phyloP scores from a whole-genome alignment of 2,888 invertebrate genomes.

The Cephus spinipes region DNA sequence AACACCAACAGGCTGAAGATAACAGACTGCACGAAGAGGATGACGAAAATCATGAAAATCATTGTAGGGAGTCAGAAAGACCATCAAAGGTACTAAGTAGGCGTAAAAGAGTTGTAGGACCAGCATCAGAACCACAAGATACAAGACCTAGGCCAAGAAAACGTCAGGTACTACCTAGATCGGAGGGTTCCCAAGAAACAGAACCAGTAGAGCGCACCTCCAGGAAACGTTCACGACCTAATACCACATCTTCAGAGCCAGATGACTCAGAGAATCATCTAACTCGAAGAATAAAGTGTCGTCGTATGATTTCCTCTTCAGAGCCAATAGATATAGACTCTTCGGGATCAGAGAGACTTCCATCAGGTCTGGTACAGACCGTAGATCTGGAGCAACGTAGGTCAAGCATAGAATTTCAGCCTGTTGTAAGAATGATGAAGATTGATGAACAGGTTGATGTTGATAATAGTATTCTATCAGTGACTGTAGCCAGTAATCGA shows the following conservation, averaged over 20 bases:
- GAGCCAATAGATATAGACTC: background rate
- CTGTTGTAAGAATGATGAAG: constrained; percentile 76
- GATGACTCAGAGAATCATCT: background rate
- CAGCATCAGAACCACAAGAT: background rate
- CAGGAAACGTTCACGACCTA: constrained; percentile 21
- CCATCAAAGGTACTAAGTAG: background rate
- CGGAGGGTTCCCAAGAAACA: background rate
- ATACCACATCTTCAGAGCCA: constrained; percentile 33
- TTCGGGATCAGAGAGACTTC: constrained; percentile 40
- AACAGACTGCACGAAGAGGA: constrained; percentile 49
- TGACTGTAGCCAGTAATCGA: constrained; percentile 62
- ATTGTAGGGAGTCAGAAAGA: background rate
- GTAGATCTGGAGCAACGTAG: constrained; percentile 57
- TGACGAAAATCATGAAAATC: constrained; percentile 33
- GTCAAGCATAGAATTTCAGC: constrained; percentile 71
- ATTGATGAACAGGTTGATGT: constrained; percentile 69
- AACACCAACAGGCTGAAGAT: constrained; percentile 6
- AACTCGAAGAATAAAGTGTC: background rate
- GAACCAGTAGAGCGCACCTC: background rate
- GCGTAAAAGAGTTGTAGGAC: background rate
- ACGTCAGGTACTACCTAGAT: background rate
- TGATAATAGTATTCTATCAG: constrained; percentile 58
- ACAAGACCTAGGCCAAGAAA: background rate
- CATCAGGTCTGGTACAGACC: constrained; percentile 42
- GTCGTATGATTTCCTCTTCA: background rate